A percentile compares a stretch with the other conserved stretches of the same genome.
These are phyloP conservation scores for Antennarius maculatus DNA, from an alignment of 2,797 vertebrate species.

Conservation along the genomic window DNA sequence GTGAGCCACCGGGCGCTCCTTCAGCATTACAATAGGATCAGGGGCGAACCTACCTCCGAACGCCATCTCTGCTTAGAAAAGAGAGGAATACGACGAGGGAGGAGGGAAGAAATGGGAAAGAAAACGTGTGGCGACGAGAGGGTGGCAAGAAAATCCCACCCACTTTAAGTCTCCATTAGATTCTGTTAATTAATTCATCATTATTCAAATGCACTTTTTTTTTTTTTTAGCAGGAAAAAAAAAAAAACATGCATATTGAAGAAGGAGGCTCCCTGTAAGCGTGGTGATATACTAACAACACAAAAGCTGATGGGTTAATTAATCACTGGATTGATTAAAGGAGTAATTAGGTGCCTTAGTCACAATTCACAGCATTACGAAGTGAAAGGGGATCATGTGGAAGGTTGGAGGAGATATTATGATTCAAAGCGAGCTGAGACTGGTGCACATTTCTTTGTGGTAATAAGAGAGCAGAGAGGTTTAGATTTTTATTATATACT, in stretches of 20 bases:
- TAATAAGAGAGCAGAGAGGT: conserved; percentile 47
- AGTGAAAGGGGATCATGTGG: conserved; percentile 60
- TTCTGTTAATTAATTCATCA: conserved; percentile 80
- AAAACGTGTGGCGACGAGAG: conserved; percentile 69
- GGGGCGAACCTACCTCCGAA: conserved; percentile 64
- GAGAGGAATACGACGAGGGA: conserved; percentile 30
- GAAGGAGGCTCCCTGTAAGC: conserved; percentile 66
- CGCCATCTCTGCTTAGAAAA: conserved; percentile 26
- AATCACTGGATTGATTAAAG: conserved; percentile 75
- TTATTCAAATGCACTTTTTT: conserved; percentile 76
- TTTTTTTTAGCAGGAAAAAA: conserved; percentile 55
- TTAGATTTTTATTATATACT: background rate
- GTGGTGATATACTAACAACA: conserved; percentile 74
- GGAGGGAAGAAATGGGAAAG: conserved; percentile 32
- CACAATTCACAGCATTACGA: conserved; percentile 64
- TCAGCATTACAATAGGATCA: conserved; percentile 70
- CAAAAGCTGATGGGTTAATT: conserved; percentile 77
- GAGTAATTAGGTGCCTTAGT: conserved; percentile 76
- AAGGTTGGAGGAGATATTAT: conserved; percentile 60
- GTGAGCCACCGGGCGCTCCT: conserved; percentile 75
- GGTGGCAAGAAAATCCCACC: conserved; percentile 78
- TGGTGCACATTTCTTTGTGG: conserved; percentile 37
- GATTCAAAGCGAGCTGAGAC: conserved; percentile 50
- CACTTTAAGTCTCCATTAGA: conserved; percentile 79
- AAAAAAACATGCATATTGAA: conserved; percentile 58